Evolutionary conservation across 1,140 invertebrate genomes (phyloP).

Genomic region (Drosophila biarmipes): DNA sequence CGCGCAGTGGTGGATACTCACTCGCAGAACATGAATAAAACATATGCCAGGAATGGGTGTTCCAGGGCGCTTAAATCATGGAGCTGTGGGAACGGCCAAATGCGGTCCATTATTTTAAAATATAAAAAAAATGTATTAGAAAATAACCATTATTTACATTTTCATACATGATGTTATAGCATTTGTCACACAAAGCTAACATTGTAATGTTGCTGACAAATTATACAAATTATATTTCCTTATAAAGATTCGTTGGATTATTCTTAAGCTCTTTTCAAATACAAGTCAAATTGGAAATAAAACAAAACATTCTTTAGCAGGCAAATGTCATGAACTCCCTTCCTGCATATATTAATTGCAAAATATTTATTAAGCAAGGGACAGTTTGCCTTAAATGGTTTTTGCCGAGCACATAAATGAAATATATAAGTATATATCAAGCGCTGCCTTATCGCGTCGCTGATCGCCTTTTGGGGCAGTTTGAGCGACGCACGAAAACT

Average conservation of each 20-base stretch:
- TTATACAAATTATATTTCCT: too few species aligned
- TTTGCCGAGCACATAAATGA: slow-evolving; percentile 27
- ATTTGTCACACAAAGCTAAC: too few species aligned
- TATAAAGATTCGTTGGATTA: too few species aligned
- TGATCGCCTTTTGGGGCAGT: slow-evolving; percentile 78
- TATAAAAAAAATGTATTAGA: not conserved
- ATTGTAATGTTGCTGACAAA: too few species aligned
- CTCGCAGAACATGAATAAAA: slow-evolving; percentile 38
- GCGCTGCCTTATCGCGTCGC: slow-evolving; percentile 59
- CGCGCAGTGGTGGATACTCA: slow-evolving; percentile 10
- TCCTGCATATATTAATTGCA: not conserved
- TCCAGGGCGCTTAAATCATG: slow-evolving; percentile 19
- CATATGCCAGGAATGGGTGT: slow-evolving; percentile 27
- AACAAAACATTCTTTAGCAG: too few species aligned
- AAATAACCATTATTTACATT: not conserved
- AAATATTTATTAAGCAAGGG: slow-evolving; percentile 15
- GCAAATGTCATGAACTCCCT: not conserved
- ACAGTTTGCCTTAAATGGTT: slow-evolving; percentile 23
- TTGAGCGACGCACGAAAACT: slow-evolving; percentile 64
- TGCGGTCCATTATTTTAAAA: not conserved
- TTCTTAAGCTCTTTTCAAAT: too few species aligned
- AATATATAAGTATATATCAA: slow-evolving; percentile 46
- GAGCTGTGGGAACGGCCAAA: not conserved
- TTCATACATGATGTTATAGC: not conserved
- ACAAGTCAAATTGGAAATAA: too few species aligned